Base-by-base conservation (phyloP, 2,888 invertebrate species). In the Morpho deidamia region DNA sequence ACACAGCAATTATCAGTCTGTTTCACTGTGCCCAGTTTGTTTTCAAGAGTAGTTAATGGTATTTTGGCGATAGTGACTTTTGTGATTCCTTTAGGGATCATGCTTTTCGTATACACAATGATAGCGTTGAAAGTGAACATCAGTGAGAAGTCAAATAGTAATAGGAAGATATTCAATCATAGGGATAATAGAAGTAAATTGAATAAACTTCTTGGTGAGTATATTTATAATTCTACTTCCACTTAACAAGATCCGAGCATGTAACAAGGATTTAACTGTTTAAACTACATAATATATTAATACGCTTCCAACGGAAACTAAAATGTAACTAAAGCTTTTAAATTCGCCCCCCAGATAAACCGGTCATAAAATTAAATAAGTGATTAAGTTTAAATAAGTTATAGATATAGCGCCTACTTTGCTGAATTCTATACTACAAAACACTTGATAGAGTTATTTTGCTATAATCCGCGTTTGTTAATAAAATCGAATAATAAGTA, bases 191-290 rank as follows among this genome's bases (percentile, higher is more conserved):
- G 75, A 37, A 69, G 69, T n/a, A 81, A 70, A 68, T 70, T 83
- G 0, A 78, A 81, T 55, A 81, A 78, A 56, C 71, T 81, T 42
- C 70, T 81, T 64, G 70, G 81, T 83, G 72, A 79, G 76, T 74
- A 51, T 35, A 10, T 7, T 44, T 40, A 35, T 53, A 35, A 11
- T 51, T 41, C 32, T 40, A 8, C 5, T 32, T 43, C 11, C 34
- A 32, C 11, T 37, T 37, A 37, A n/a, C 23, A 23, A 23, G 23
- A 5, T 23, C 23, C 23, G 4, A 23, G 23, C 5, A 1, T 23
- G 23, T 23, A 23, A 23, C 23, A 23, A 23, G 23, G 23, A 23
- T 23, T 23, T 23, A 5, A 23, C 23, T 23, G 23, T 23, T n/a
- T n/a, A n/a, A n/a, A n/a, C n/a, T n/a, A n/a, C n/a, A n/a, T n/a